phyloP scores from a whole-genome alignment of 2,113 vertebrate genomes.

The Leucoraja erinaceus region DNA sequence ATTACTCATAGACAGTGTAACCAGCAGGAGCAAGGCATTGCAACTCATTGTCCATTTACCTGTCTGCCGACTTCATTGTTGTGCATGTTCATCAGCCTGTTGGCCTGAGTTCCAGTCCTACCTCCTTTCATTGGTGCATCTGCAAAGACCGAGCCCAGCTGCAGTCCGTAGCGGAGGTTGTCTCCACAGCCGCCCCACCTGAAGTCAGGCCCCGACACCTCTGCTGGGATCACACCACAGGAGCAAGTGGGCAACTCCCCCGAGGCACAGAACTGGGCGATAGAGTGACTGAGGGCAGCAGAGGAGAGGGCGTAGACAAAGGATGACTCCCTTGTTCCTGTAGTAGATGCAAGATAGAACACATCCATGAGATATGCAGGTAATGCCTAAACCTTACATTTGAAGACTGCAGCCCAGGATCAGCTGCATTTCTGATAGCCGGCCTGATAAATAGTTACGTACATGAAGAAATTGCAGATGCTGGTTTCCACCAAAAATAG shows the following conservation, averaged over 20 bases:
- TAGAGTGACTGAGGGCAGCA: slow-evolving; percentile 51
- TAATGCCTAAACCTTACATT: neutral
- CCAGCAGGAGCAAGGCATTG: neutral
- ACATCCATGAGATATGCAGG: neutral
- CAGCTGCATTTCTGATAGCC: too few relatives aligned
- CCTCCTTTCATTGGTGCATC: slow-evolving; percentile 54
- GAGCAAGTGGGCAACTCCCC: slow-evolving; percentile 62
- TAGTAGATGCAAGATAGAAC: neutral
- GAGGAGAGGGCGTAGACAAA: slow-evolving; percentile 61
- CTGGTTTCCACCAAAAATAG: too few relatives aligned
- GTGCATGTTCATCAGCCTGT: slow-evolving; percentile 57
- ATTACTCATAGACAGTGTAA: neutral
- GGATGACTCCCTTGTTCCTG: slow-evolving; percentile 63
- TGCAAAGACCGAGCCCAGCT: slow-evolving; percentile 60
- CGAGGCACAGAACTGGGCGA: slow-evolving; percentile 58
- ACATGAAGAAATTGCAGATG: too few relatives aligned
- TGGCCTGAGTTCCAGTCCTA: slow-evolving; percentile 44
- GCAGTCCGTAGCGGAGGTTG: slow-evolving; percentile 62
- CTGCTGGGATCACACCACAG: slow-evolving; percentile 52
- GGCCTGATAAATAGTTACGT: too few relatives aligned
- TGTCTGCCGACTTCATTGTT: slow-evolving; percentile 60
- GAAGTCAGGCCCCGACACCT: slow-evolving; percentile 52
- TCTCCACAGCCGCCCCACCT: slow-evolving; percentile 68
- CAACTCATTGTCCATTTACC: slow-evolving; percentile 45
- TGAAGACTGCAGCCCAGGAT: neutral